Conservation (phyloP, 2,797 vertebrate species). For the Tokudaia muenninki region DNA sequence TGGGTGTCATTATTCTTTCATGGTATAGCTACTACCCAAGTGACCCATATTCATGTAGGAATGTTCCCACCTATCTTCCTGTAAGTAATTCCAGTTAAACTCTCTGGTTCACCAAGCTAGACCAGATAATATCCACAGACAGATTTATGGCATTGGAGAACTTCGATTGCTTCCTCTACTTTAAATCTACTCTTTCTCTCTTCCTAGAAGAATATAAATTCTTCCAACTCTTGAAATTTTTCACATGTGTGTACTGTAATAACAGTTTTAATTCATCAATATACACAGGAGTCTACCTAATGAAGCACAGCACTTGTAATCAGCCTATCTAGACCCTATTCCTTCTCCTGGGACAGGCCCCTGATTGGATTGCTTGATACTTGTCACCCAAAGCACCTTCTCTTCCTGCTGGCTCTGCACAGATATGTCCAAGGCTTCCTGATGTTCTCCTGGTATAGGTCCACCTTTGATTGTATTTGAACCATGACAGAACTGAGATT, state of each 20-base stretch:
- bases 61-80: not conserved
- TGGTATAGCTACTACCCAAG: not conserved
- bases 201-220: constrained; percentile 95
- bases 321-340: not conserved
- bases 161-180: constrained; percentile 96
- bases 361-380: not conserved
- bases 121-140: too few relatives aligned
- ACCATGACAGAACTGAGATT: not conserved
- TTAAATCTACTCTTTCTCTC: constrained; percentile 98
- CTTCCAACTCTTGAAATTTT: constrained; percentile 98
- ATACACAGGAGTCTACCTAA: not conserved
- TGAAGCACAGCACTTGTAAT: not conserved
- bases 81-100: too few relatives aligned
- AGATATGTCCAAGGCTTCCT: not conserved
- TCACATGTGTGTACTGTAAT: constrained; percentile 93
- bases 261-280: constrained; percentile 95
- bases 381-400: not conserved
- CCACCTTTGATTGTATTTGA: not conserved
- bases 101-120: not conserved
- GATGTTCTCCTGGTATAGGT: not conserved
- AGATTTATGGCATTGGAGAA: too few relatives aligned
- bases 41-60: not conserved
- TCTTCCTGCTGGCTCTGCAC: not conserved
- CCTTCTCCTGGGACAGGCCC: not conserved
- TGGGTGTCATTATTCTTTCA: not conserved